Evolutionary conservation across 2,797 vertebrate species (phyloP).

Genomic region (Lepus oiostolus): DNA sequence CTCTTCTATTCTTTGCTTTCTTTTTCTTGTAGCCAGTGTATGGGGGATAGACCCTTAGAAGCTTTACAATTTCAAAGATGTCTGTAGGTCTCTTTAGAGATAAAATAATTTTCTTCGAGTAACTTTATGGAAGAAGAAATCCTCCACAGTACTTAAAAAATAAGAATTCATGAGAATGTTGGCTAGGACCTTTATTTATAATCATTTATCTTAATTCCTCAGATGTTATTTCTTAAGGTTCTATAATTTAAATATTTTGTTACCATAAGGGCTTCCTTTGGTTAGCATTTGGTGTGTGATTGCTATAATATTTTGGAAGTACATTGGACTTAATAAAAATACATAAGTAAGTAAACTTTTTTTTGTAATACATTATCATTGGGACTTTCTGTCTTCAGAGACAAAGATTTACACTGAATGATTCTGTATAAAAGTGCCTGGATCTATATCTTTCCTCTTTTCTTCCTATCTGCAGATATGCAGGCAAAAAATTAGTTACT

Average conservation of each 20-base stretch:
- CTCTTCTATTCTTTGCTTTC: background rate
- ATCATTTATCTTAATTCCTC: background rate
- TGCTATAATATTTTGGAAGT: constrained; percentile 33
- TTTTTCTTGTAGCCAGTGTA: background rate
- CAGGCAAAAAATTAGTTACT: constrained; percentile 2
- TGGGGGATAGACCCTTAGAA: background rate
- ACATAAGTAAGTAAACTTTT: background rate
- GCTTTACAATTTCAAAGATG: constrained; percentile 9
- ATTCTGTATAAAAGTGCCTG: background rate
- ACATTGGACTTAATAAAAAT: constrained; percentile 32
- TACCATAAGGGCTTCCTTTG: background rate
- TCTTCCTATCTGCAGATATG: constrained; percentile 17
- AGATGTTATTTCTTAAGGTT: constrained; percentile 19
- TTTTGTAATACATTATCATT: background rate
- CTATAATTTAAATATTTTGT: constrained; percentile 30
- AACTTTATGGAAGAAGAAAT: background rate
- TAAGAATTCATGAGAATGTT: constrained; percentile 11
- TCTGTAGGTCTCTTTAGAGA: constrained; percentile 4
- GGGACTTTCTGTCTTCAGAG: background rate
- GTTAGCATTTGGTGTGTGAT: constrained; percentile 18
- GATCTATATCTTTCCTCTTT: background rate
- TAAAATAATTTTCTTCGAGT: constrained; percentile 38
- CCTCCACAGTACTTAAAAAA: constrained; percentile 22
- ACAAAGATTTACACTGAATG: background rate
- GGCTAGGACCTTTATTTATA: background rate